Evolutionary conservation across 2,797 vertebrate species (phyloP), one percentile per base, ranked within the genome.

Genomic region (Pangasius larnaudii): DNA sequence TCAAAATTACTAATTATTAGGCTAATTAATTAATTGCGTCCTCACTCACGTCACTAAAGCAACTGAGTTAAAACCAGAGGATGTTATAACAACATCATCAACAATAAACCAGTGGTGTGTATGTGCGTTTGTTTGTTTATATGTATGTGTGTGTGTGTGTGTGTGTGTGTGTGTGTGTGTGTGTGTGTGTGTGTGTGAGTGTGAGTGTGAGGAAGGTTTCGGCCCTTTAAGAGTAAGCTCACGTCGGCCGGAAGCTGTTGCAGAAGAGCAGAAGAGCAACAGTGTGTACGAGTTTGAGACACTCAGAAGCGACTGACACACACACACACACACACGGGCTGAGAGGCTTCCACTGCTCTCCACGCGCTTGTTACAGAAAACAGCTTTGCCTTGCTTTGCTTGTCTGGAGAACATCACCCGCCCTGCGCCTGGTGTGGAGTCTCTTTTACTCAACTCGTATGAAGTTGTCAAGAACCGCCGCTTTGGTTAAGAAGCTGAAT

Each of bases 211-310:
- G 65, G 0, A 5, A 30, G 42, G 39, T 22, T n/a, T 90, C 63
- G 87, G 74, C 84, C 87, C 91, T 90, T 91, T 91, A 90, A 90
- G 91, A 91, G 86, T 85, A 86, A 72, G 42, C 59, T 87, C 89
- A 89, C 87, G 83, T 88, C 85, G 67, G 65, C 91, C 88, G 88
- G 88, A 91, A 91, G 88, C 88, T 86, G 51, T 86, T 83, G 16
- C 39, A 18, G 42, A 81, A 79, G 65, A 72, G 16, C 39, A 18
- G 42, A 81, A 79, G 65, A 72, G 80, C 85, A 85, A 87, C 77
- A 82, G 69, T 77, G 81, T 22, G 74, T 27, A 85, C 8, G 84
- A 58, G 65, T 88, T 85, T 81, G 77, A 86, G 75, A 65, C 56
- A 61, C 77, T 33, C 75, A 69, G 33, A 33, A 71, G 77, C 33